A percentile compares a stretch with the other conserved stretches of the same genome.
phyloP scores from a whole-genome alignment of 1,140 invertebrate genomes.

The Orius laevigatus region DNA sequence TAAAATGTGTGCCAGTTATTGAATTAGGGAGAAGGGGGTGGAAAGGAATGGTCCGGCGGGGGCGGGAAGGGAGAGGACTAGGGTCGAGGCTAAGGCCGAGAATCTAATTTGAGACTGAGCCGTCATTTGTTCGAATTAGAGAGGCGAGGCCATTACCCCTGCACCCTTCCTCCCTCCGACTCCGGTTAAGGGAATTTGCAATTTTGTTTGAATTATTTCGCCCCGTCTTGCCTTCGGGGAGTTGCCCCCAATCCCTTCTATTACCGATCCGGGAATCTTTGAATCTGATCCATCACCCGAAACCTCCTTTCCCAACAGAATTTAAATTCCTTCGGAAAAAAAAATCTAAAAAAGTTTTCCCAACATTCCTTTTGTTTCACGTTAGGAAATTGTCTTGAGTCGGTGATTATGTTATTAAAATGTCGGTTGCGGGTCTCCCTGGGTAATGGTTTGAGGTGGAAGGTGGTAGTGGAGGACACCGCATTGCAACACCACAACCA shows the following conservation, averaged over 20 bases:
- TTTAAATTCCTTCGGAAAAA: too few species aligned
- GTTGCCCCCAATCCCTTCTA: slow-evolving; percentile 1
- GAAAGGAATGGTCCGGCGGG: slow-evolving; percentile 5
- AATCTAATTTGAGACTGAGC: slow-evolving; percentile 21
- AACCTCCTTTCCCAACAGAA: background rate
- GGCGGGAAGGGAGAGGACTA: slow-evolving; percentile 3
- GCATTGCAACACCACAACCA: slow-evolving; percentile 5
- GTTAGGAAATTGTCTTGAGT: too few species aligned
- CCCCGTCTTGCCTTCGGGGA: background rate
- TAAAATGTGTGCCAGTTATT: slow-evolving; percentile 22
- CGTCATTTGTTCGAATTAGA: slow-evolving; percentile 23
- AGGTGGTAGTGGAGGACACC: slow-evolving; percentile 4
- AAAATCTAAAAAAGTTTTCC: too few species aligned
- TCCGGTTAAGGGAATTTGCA: slow-evolving; percentile 19
- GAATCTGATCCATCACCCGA: slow-evolving; percentile 1
- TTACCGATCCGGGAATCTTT: background rate
- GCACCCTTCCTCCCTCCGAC: background rate
- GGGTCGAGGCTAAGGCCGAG: slow-evolving; percentile 8
- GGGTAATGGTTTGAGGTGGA: too few species aligned
- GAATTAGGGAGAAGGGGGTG: slow-evolving; percentile 17
- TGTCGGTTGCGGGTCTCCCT: too few species aligned
- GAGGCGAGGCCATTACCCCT: slow-evolving; percentile 14
- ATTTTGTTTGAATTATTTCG: slow-evolving; percentile 21
- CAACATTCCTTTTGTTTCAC: too few species aligned
- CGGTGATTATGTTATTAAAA: too few species aligned